Conservation (phyloP, 2,113 vertebrate species). For the Poeciliopsis turrubarensis region DNA sequence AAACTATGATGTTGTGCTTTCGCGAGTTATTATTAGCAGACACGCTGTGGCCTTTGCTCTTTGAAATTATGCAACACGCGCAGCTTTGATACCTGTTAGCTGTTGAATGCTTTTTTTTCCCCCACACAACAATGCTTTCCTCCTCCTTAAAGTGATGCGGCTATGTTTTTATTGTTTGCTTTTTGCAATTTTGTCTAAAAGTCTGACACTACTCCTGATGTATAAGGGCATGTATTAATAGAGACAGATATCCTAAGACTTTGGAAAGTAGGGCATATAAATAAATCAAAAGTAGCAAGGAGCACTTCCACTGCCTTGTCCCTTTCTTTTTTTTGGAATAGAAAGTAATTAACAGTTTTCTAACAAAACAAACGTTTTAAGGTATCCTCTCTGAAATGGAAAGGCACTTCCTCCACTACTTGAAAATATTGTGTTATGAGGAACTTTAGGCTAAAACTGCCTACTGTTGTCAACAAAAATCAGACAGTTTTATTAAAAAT, state of each 20-base stretch:
- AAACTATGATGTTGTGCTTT: conserved; percentile 28
- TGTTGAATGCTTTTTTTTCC: not conserved
- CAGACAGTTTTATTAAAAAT: too few species aligned
- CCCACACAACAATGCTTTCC: not conserved
- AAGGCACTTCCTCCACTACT: not conserved
- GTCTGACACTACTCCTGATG: conserved; percentile 25
- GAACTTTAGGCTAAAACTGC: not conserved
- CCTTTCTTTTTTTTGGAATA: too few species aligned
- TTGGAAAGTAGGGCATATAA: not conserved
- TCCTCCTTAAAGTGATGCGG: not conserved
- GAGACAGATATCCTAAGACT: not conserved
- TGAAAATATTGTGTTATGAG: not conserved
- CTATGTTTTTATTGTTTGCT: not conserved
- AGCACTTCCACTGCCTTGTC: not conserved
- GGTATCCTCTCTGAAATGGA: not conserved
- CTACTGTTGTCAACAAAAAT: not conserved
- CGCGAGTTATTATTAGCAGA: conserved; percentile 11
- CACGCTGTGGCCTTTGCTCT: not conserved
- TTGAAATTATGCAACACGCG: conserved; percentile 24
- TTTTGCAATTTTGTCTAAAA: conserved; percentile 21
- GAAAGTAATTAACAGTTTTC: not conserved
- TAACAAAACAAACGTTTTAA: not conserved
- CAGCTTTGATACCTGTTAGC: not conserved
- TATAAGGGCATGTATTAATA: conserved; percentile 1
- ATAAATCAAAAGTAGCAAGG: not conserved